A percentile compares a stretch with the other conserved stretches of the same genome.
These are phyloP conservation scores for Mionectes macconnelli DNA, from an alignment of 2,113 vertebrate species.

Conservation along the genomic window DNA sequence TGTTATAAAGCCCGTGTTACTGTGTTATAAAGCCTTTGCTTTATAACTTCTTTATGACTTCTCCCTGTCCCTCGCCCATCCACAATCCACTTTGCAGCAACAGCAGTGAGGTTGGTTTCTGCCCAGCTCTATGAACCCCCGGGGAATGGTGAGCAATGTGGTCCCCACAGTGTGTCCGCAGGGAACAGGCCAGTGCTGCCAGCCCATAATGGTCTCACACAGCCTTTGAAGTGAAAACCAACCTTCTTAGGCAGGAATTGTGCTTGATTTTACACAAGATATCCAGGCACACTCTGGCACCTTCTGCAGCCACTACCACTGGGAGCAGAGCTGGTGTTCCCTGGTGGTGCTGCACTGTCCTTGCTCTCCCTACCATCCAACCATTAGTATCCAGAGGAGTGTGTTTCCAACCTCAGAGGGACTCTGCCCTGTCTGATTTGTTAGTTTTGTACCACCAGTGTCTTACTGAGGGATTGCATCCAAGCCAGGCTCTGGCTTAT, in stretches of 20 bases:
- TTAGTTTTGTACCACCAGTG: background rate
- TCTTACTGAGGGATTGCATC: background rate
- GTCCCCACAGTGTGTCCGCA: background rate
- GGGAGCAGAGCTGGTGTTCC: background rate
- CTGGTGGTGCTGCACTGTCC: background rate
- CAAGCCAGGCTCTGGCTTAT: background rate
- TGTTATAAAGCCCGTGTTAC: background rate
- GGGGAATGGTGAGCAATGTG: background rate
- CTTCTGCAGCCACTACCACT: rapidly evolving
- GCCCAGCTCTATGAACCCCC: background rate
- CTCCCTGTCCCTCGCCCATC: background rate
- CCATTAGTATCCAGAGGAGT: background rate
- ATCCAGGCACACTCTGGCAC: background rate
- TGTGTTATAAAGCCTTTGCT: too few relatives aligned
- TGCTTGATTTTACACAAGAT: background rate
- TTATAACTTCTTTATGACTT: too few relatives aligned
- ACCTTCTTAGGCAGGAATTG: background rate
- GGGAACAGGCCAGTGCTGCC: rapidly evolving
- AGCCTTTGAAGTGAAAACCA: background rate
- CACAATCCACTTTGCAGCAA: background rate
- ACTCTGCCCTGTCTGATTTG: background rate
- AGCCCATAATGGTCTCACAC: background rate
- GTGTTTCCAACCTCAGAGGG: background rate
- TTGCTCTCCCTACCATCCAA: background rate
- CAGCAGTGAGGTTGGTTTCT: background rate